Evolutionary conservation across 2,888 invertebrate species (phyloP).

Genomic region (Brachypalpus laphriformis): DNA sequence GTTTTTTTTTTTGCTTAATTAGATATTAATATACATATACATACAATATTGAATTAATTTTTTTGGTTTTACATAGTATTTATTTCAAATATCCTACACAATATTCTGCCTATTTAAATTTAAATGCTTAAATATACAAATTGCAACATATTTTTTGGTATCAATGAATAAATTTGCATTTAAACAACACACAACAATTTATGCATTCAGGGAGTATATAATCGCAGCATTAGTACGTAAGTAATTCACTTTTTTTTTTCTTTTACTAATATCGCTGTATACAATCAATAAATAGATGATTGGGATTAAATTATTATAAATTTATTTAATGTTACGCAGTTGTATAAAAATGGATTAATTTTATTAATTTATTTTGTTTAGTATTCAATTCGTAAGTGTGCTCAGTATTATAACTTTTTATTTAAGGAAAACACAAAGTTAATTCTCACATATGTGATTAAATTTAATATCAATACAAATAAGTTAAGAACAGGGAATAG

Average conservation of each 20-base stretch:
- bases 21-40: slow-evolving; percentile 67
- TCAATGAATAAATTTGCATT: slow-evolving; percentile 60
- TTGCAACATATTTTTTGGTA: slow-evolving; percentile 39
- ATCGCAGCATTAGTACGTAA: slow-evolving; percentile 8
- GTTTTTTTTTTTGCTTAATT: slow-evolving; percentile 43
- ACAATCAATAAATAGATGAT: slow-evolving; percentile 10
- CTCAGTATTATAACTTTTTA: slow-evolving; percentile 33
- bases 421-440: slow-evolving; percentile 30
- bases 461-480: background rate
- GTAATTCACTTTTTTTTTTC: slow-evolving; percentile 1
- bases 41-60: slow-evolving; percentile 52
- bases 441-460: slow-evolving; percentile 5
- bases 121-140: slow-evolving; percentile 59
- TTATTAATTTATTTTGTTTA: background rate
- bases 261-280: slow-evolving; percentile 3
- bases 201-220: slow-evolving; percentile 33
- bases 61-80: slow-evolving; percentile 24
- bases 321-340: slow-evolving; percentile 20
- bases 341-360: slow-evolving; percentile 31
- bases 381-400: slow-evolving; percentile 63
- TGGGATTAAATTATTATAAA: slow-evolving; percentile 44
- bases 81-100: slow-evolving; percentile 1
- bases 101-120: slow-evolving; percentile 28
- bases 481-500: background rate
- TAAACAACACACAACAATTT: slow-evolving; percentile 66